These are phyloP conservation scores for Alligator sinensis DNA, from an alignment of 2,113 vertebrate genomes.

Conservation along the genomic window DNA sequence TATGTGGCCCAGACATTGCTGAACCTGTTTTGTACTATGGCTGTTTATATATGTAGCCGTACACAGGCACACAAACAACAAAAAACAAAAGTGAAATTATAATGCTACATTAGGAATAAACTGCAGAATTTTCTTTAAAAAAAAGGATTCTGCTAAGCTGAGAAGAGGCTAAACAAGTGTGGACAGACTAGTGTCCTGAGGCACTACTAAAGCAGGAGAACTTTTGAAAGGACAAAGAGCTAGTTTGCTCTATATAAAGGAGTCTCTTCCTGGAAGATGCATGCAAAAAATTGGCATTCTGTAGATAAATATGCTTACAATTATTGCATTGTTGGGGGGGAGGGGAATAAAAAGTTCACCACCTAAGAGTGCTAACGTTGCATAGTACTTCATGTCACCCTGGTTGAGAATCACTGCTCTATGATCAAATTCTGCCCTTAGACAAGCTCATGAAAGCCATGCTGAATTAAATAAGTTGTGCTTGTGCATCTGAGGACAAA, in stretches of 20 bases:
- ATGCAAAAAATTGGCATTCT: background rate
- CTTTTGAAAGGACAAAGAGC: background rate
- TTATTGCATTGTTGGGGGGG: background rate
- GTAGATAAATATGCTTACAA: background rate
- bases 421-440: constrained; percentile 18
- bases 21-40: background rate
- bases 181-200: background rate
- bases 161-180: accelerated
- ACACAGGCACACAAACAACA: background rate
- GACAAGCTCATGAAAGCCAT: background rate
- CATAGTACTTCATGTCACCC: background rate
- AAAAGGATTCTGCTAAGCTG: background rate
- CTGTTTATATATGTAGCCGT: background rate
- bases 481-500: background rate
- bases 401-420: background rate
- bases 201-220: background rate
- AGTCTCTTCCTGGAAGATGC: background rate
- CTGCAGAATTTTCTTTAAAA: background rate
- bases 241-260: background rate
- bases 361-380: background rate
- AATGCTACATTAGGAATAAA: background rate
- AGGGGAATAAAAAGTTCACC: background rate
- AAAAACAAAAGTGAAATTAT: background rate
- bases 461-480: background rate
- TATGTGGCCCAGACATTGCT: background rate